Percentiles rank a stretch among this genome's conserved stretches.
phyloP scores from a whole-genome alignment of 2,888 invertebrate genomes.

The Therioaphis trifolii region DNA sequence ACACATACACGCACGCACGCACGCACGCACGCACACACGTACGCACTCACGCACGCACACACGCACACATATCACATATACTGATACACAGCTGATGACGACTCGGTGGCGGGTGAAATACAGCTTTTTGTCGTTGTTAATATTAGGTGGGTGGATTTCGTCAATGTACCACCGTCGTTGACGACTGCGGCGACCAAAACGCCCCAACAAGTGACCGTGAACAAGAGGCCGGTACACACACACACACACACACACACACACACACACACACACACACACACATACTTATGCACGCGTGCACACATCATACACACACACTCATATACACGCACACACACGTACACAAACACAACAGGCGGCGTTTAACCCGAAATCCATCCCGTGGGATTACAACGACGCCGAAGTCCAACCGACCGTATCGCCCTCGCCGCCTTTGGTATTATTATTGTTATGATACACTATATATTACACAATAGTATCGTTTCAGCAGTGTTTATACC shows the following conservation, averaged over 20 bases:
- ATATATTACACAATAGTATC: not conserved
- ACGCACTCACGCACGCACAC: too few relatives aligned
- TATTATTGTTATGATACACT: constrained; percentile 34
- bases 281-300: too few relatives aligned
- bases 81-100: not conserved
- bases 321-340: too few relatives aligned
- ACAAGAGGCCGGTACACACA: constrained; percentile 51
- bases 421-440: constrained; percentile 45
- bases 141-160: constrained; percentile 58
- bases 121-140: constrained; percentile 33
- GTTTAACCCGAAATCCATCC: constrained; percentile 60
- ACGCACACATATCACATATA: too few relatives aligned
- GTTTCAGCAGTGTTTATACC: not conserved
- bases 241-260: too few relatives aligned
- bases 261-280: too few relatives aligned
- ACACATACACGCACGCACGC: too few relatives aligned
- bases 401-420: constrained; percentile 55
- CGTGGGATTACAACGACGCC: constrained; percentile 33
- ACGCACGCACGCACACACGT: too few relatives aligned
- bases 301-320: too few relatives aligned
- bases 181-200: constrained; percentile 43
- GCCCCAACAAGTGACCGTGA: constrained; percentile 63
- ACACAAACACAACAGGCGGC: constrained; percentile 48
- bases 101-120: not conserved
- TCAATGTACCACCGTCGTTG: not conserved